Evolutionary conservation across 2,113 vertebrate species (phyloP).

Genomic region (Triplophysa rosa): DNA sequence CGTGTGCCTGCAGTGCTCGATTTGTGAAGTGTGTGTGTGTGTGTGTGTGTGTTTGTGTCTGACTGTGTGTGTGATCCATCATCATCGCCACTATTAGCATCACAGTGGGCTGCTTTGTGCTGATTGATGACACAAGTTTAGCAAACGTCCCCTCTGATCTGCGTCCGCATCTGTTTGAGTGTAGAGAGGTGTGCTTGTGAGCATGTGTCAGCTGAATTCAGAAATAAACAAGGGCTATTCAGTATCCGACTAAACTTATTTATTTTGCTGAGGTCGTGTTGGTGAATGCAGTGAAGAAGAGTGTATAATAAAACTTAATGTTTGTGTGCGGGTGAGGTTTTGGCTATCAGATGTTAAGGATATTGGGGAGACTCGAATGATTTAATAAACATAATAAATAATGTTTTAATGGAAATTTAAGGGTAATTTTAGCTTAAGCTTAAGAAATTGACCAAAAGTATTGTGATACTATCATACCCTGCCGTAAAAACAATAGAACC

Average conservation of each 20-base stretch:
- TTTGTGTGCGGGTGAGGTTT: background rate
- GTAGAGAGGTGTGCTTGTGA: slow-evolving; percentile 11
- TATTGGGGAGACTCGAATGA: background rate
- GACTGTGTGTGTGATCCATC: slow-evolving; percentile 30
- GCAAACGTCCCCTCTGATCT: slow-evolving; percentile 43
- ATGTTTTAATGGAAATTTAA: background rate
- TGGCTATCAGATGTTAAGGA: background rate
- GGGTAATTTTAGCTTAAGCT: no score
- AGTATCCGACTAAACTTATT: background rate
- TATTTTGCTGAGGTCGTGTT: background rate
- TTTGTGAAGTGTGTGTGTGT: background rate
- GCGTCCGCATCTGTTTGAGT: slow-evolving; percentile 43
- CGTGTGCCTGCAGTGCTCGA: background rate
- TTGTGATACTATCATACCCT: no score
- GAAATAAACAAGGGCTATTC: background rate
- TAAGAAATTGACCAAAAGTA: no score
- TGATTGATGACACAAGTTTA: slow-evolving; percentile 44
- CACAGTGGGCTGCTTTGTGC: slow-evolving; percentile 32
- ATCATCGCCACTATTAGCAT: slow-evolving; percentile 17
- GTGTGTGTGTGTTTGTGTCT: background rate
- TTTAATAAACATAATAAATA: slow-evolving; percentile 8
- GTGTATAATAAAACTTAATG: background rate
- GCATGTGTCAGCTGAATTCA: slow-evolving; percentile 1
- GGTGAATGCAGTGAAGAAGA: background rate
- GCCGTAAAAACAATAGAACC: no score